Conservation (phyloP, 2,888 invertebrate species). For the Lamellibrachia satsuma region DNA sequence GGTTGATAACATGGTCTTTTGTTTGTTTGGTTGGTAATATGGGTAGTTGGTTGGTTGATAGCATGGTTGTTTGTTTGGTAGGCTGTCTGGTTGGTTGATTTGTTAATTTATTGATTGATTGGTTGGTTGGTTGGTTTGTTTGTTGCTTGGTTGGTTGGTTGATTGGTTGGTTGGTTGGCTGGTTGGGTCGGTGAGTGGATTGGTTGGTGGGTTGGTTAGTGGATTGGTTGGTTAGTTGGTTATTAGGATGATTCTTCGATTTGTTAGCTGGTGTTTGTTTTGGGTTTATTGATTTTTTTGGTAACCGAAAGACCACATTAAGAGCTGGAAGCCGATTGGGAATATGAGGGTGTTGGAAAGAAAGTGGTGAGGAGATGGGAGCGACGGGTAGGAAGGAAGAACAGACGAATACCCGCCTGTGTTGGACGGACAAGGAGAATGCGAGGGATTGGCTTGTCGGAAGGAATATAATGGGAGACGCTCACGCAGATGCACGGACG, state of each 20-base stretch:
- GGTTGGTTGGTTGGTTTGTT: not conserved
- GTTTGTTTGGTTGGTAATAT: not conserved
- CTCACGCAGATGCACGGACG: too few species aligned
- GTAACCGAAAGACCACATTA: too few species aligned
- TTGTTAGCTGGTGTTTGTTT: not conserved
- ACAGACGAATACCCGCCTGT: too few species aligned
- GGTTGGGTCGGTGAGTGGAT: not conserved
- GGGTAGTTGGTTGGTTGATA: not conserved
- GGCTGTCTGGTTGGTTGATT: not conserved
- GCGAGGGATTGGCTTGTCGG: too few species aligned
- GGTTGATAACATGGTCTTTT: not conserved
- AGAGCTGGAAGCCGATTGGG: too few species aligned
- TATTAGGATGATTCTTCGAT: not conserved
- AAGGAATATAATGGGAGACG: too few species aligned
- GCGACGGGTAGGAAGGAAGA: too few species aligned
- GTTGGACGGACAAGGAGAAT: too few species aligned
- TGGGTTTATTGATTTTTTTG: too few species aligned
- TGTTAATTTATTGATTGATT: not conserved
- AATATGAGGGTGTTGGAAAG: too few species aligned
- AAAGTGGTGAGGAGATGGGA: too few species aligned
- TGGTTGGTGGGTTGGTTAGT: not conserved
- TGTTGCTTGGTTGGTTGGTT: not conserved
- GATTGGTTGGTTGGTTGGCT: not conserved
- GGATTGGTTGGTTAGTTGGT: not conserved
- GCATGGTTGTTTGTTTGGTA: not conserved